Base-by-base conservation (phyloP, 2,888 invertebrate genomes). In the Cantharis rufa region DNA sequence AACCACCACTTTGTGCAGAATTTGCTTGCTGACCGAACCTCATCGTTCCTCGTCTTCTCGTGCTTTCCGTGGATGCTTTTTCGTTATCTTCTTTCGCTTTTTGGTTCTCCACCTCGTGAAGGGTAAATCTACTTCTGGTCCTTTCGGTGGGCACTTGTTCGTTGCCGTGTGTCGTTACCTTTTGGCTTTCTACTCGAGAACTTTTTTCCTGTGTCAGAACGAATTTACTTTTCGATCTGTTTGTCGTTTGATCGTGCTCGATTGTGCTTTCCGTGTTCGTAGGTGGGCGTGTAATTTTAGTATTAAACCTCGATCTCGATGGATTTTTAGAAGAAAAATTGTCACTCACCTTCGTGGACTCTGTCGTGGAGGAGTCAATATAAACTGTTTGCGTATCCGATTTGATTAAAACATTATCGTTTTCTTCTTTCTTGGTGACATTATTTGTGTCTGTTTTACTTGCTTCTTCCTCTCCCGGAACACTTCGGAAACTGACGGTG, bases 291-390 rank as follows among this genome's bases (percentile, higher is more conserved):
- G 48, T n/a, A 3, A 32, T 13, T 71, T 76, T 72, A 32, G 70
- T 69, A 61, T 61, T 63, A 63, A 74, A 69, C 24, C 62, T 78
- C 62, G 74, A 15, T 68, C 72, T 74, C 72, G 74, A 70, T 24
- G 66, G 16, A 64, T 68, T 73, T 69, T 61, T 79, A 74, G 77
- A 28, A 69, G 79, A 77, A 72, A 76, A 79, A 72, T 70, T 62
- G n/a, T 85, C 85, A 87, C 91, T 91, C 89, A 91, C 91, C 91
- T 88, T 87, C 79, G 83, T 79, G 69, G 88, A 80, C 74, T 85
- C 80, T 32, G 86, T 85, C 11, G 88, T 85, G 18, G 87, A 85
- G 18, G 87, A 85, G 18, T 84, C 82, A 28, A 15, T 16, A 27
- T 69, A 24, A 32, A n/a, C 27, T 16, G 21, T 32, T 86, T 82